Evolutionary conservation across 1,140 invertebrate genomes (phyloP).

Genomic region (Plutomurus gul): DNA sequence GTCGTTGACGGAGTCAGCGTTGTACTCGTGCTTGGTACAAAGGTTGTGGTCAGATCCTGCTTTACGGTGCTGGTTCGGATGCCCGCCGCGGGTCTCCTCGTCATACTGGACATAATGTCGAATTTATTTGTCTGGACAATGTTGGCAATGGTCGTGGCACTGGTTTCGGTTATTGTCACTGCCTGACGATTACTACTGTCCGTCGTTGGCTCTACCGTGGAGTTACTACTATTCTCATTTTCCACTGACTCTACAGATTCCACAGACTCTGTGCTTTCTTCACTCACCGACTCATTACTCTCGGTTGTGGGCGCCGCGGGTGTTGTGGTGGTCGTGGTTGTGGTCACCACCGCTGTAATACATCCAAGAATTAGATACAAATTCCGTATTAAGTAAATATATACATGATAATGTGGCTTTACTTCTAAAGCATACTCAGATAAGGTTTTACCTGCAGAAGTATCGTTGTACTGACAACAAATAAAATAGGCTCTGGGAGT

Average conservation of each 20-base stretch:
- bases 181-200: neutral
- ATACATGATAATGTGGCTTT: too few species aligned
- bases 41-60: neutral
- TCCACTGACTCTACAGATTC: slow-evolving; percentile 14
- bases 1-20: neutral
- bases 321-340: slow-evolving; percentile 33
- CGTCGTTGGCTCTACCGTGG: neutral
- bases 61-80: neutral
- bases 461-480: slow-evolving; percentile 56
- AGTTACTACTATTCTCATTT: neutral
- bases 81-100: neutral
- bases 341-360: too few species aligned
- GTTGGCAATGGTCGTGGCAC: neutral
- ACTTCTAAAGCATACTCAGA: too few species aligned
- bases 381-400: too few species aligned
- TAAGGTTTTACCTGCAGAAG: neutral
- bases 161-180: neutral
- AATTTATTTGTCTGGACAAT: neutral
- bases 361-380: too few species aligned
- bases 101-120: neutral
- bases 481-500: slow-evolving; percentile 59
- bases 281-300: slow-evolving; percentile 9
- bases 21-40: neutral
- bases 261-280: slow-evolving; percentile 26
- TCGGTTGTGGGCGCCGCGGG: neutral